Evolutionary conservation across 2,113 vertebrate species (phyloP).

Genomic region (Oophaga pumilio): DNA sequence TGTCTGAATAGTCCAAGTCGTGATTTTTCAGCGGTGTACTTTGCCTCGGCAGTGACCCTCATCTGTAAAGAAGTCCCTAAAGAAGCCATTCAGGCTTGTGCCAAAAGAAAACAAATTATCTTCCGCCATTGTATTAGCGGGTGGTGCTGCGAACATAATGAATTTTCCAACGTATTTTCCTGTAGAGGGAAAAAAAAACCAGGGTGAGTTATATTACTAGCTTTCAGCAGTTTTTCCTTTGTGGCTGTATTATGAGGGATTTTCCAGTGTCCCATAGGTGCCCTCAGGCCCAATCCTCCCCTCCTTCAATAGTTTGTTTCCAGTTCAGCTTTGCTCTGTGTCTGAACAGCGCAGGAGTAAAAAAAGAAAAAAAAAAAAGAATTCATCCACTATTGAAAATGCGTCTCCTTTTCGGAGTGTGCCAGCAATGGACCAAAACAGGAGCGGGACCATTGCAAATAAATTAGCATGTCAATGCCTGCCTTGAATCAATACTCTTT

Average conservation of each 20-base stretch:
- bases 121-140: slow-evolving; percentile 5
- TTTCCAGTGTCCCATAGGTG: slow-evolving; percentile 23
- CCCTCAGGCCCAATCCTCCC: not conserved
- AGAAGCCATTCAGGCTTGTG: not conserved
- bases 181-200: not conserved
- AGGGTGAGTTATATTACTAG: slow-evolving; percentile 33
- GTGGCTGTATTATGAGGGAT: slow-evolving; percentile 13
- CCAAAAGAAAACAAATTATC: slow-evolving; percentile 8
- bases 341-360: not conserved
- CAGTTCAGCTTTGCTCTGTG: slow-evolving; percentile 4
- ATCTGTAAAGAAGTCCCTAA: not conserved
- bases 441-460: slow-evolving; percentile 42
- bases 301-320: not conserved
- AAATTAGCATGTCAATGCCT: slow-evolving; percentile 54
- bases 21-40: not conserved
- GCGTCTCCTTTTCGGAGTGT: slow-evolving; percentile 31
- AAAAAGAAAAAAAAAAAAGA: not conserved
- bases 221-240: slow-evolving; percentile 48
- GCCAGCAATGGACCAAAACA: slow-evolving; percentile 47
- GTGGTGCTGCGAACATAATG: slow-evolving; percentile 39
- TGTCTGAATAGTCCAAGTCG: not conserved
- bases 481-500: slow-evolving; percentile 44
- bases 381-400: slow-evolving; percentile 35
- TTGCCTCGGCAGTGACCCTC: not conserved
- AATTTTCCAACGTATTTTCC: slow-evolving; percentile 43